Conservation (phyloP, 2,113 vertebrate genomes). For the Semicossyphus pulcher region DNA sequence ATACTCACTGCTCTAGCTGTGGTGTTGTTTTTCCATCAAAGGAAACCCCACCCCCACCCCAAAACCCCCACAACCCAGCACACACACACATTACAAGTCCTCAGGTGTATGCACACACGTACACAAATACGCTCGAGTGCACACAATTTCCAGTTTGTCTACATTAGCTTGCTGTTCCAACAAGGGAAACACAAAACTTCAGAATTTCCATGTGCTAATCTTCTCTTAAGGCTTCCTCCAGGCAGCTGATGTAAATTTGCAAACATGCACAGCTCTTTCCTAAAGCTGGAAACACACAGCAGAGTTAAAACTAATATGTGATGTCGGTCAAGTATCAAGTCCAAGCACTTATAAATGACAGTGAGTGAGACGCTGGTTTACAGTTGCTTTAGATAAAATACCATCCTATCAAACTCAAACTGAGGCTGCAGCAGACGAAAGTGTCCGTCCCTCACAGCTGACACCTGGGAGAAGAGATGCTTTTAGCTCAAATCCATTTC, state of each 20-base stretch:
- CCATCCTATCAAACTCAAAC: not conserved
- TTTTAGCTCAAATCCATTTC: not conserved
- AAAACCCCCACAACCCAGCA: slow-evolving; percentile 27
- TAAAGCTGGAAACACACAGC: not conserved
- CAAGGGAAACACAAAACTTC: slow-evolving; percentile 3
- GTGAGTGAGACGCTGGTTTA: not conserved
- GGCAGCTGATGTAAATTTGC: slow-evolving; percentile 1
- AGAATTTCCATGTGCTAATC: slow-evolving; percentile 33
- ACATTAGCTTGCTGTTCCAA: not conserved
- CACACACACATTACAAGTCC: slow-evolving; percentile 13
- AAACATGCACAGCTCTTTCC: not conserved
- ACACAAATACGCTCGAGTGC: not conserved
- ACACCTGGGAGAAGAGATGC: not conserved
- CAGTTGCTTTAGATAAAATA: not conserved
- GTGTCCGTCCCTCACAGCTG: not conserved
- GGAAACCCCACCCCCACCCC: slow-evolving; percentile 22
- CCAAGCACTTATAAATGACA: not conserved
- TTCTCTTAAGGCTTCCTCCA: not conserved
- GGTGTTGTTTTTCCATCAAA: slow-evolving; percentile 64
- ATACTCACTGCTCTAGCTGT: slow-evolving; percentile 52
- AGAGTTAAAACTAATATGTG: not conserved
- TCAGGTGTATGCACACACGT: slow-evolving; percentile 49
- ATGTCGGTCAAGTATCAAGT: not conserved
- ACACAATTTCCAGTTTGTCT: slow-evolving; percentile 23
- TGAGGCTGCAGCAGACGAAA: not conserved